These are phyloP conservation scores for Petrocephalus zakoni DNA, from an alignment of 2,113 vertebrate species.

Conservation along the genomic window DNA sequence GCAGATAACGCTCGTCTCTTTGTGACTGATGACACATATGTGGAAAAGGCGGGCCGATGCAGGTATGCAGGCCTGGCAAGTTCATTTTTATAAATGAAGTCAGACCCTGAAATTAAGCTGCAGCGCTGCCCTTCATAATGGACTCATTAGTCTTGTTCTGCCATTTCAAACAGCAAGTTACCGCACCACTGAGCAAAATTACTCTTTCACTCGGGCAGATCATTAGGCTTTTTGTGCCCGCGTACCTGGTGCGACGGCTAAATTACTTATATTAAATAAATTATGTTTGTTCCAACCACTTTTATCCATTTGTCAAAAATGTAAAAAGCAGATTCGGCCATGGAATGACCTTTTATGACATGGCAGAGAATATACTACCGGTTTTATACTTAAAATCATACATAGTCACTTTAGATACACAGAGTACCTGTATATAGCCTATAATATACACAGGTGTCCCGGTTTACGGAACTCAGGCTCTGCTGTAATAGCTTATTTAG, in stretches of 20 bases:
- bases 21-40: background rate
- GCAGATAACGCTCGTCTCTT: background rate
- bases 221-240: background rate
- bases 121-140: background rate
- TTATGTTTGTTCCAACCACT: background rate
- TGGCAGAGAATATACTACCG: background rate
- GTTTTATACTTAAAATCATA: background rate
- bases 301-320: background rate
- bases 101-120: conserved; percentile 1
- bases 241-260: background rate
- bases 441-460: background rate
- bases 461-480: background rate
- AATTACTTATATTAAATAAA: background rate
- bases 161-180: conserved; percentile 12
- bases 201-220: background rate
- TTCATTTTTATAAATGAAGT: conserved; percentile 12
- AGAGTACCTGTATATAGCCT: background rate
- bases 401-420: background rate
- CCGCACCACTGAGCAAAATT: background rate
- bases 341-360: background rate
- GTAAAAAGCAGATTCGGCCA: background rate
- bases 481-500: background rate
- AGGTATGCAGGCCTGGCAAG: background rate
- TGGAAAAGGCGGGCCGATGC: background rate
- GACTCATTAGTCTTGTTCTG: conserved; percentile 1